Evolutionary conservation across 2,113 vertebrate genomes (phyloP), one percentile per base, ranked within the genome.

Genomic region (Epinephelus cyanopodus): DNA sequence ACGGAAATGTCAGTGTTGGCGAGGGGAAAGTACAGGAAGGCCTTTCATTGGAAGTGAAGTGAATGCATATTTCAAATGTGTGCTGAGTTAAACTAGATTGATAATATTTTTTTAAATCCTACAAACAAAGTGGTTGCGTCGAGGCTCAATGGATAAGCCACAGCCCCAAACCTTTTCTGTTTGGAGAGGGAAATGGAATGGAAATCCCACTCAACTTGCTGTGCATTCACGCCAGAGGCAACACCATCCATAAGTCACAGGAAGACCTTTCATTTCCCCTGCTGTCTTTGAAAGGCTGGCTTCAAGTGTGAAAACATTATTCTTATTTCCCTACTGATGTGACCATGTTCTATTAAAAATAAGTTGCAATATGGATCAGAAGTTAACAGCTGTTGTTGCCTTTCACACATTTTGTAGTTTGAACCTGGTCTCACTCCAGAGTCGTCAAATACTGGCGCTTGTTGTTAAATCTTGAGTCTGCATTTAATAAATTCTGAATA

Each of bases 1-100:
- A 84, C 0, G 19, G 45, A 88, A 90, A 89, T 89, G 86, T 89
- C 84, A 89, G 1, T 5, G 45, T 18, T 47, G 19, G 66, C 64
- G 18, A 65, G 56, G 12, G 39, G 64, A 33, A 68, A 39, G 27
- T 10, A 48, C 21, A n/a, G 19, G 47, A 63, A 65, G 23, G 23
- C 33, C 19, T 68, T 68, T 75, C 4, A 12, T 19, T 74, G 64
- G 62, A 67, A 37, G 33, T 66, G 53, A 47, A 37, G 19, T 9
- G 27, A 60, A 77, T 58, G 54, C 53, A 50, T 73, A 65, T 62
- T 71, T 52, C 1, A 69, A 56, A 52, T 74, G 23, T 52, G 29
- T 48, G n/a, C 19, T 21, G 42, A 74, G 33, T 18, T 77, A 4
- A 77, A 87, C 14, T 65, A 33, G 18, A 70, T 12, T 48, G 21